Evolutionary conservation across 1,140 invertebrate genomes (phyloP), one percentile per base, ranked within the genome.

Genomic region (Drosophila arizonae): DNA sequence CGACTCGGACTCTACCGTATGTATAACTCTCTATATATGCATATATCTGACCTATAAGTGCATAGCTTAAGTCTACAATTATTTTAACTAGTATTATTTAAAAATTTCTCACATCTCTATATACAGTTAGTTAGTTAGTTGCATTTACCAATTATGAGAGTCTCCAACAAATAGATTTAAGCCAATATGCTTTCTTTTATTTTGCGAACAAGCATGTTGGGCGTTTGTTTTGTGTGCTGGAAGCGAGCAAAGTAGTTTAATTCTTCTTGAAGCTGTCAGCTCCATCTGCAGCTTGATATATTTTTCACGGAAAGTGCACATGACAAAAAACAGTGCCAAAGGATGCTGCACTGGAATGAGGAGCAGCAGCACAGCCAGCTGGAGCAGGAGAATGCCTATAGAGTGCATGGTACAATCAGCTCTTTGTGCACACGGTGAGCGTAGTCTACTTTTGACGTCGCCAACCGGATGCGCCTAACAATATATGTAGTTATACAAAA

Each of bases 181-280:
- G 10, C 33, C 0, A 10, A 33, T 33, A 33, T 39, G 13, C 36
- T 39, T 10, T 13, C 11, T 11, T 11, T 39, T 8, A 39, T 39
- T 1, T 4, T 9, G 4, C 11, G 36, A 43, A n/a, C 39, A 26
- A 15, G 21, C 24, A 33, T 33, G 21, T 8, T n/a, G 6, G 15
- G 4, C 41, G 51, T 9, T 13, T 57, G 55, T 45, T 56, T 56
- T 57, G 39, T 28, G 36, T 26, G n/a, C 17, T 60, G 57, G 13
- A 6, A 48, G 9, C 10, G n/a, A 17, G 41, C 28, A 48, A 48
- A 48, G 57, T 60, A 60, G 43, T 60, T 60, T 30, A 48, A 60
- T 48, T 26, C 57, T 48, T 48, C 43, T 48, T 60, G 26, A 4
- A 48, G 9, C 43, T 60, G 57, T 60, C 57, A 60, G 57, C 57